Evolutionary conservation across 1,140 invertebrate species (phyloP), one percentile per base, ranked within the genome.

Genomic region (Chironomus striatipennis): DNA sequence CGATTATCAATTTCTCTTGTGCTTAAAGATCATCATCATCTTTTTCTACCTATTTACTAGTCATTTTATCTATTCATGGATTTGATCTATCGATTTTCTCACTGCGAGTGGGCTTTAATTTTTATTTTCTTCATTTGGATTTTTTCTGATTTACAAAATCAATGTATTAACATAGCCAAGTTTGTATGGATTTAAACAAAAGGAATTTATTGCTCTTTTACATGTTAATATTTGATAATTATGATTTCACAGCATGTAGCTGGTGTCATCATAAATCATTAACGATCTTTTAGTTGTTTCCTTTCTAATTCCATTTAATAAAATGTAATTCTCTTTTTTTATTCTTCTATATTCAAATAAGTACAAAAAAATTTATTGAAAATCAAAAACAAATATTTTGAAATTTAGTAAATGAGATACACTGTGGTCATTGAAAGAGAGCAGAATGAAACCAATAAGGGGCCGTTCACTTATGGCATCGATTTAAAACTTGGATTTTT

Each of bases 31-130:
- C 47, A 34, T 34, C 24, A 34, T 34, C 24, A 34, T 34, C 24
- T 2, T 34, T 5, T 34, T 34, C 24, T 34, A 34, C 24, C 5
- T 34, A 34, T 34, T 34, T 34, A 34, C 24, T 5, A 34, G 24
- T 34, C 24, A 34, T 34, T 34, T 34, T 34, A 34, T 34, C 24
- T 34, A 34, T 34, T 34, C 24, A 57, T 57, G 47, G 15, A 57
- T 57, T 57, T 70, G 65, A 70, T 70, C 65, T 70, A 70, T 70
- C 65, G 65, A 70, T 70, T 70, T 70, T 70, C 65, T 70, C 65
- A 70, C 65, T 17, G 65, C 7, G 65, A 70, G 47, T 57, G 47
- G 47, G 47, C 47, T n/a, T 57, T 15, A 57, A 5, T 15, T 57
- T n/a, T 57, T 57, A 15, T 57, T 57, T n/a, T 15, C 15, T n/a